Evolutionary conservation across 2,113 vertebrate genomes (phyloP).

Genomic region (Salvator merianae): DNA sequence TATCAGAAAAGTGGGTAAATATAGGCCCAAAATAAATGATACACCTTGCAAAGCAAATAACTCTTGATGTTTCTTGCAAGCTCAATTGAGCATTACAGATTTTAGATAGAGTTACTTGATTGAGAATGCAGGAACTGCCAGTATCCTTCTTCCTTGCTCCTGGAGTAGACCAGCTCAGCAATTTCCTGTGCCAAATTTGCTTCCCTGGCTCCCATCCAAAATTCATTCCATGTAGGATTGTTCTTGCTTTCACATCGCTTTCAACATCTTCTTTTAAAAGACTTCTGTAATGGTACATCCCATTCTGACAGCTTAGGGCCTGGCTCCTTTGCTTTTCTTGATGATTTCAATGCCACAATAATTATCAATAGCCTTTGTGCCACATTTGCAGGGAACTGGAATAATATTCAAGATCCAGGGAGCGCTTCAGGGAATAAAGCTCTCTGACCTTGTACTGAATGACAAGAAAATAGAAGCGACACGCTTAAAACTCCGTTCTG

Average conservation of each 20-base stretch:
- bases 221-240: background rate
- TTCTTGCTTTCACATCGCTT: background rate
- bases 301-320: background rate
- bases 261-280: background rate
- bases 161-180: constrained; percentile 5
- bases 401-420: constrained; percentile 19
- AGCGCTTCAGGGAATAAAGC: constrained; percentile 42
- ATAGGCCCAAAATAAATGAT: background rate
- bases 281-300: background rate
- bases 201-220: constrained; percentile 17
- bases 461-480: constrained; percentile 51
- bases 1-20: background rate
- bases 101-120: background rate
- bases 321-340: constrained; percentile 5
- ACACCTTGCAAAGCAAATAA: background rate
- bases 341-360: constrained; percentile 5
- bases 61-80: constrained; percentile 4
- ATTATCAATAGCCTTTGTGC: constrained; percentile 42
- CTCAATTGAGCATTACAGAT: background rate
- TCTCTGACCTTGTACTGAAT: constrained; percentile 37
- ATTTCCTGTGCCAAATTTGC: background rate
- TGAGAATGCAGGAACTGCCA: background rate
- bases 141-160: background rate
- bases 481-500: constrained; percentile 34
- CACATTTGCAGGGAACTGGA: constrained; percentile 51